These are phyloP conservation scores for Scrobipalpa atriplicella DNA, from an alignment of 2,888 invertebrate genomes.

Conservation along the genomic window DNA sequence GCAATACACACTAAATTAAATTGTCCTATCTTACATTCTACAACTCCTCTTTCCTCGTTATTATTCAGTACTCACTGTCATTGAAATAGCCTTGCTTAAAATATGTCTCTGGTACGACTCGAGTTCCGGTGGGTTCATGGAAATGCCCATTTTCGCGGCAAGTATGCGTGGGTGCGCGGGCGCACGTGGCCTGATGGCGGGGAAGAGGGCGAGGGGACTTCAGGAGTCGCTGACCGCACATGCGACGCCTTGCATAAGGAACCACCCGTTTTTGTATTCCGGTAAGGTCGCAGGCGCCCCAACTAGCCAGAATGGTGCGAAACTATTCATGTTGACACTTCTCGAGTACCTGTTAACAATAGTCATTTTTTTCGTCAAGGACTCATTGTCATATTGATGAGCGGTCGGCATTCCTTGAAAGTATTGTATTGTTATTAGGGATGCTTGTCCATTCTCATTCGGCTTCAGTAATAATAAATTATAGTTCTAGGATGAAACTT, in stretches of 20 bases:
- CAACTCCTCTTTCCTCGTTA: not conserved
- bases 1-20: too few species aligned
- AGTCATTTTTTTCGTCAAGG: conserved; percentile 63
- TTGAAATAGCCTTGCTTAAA: conserved; percentile 15
- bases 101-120: conserved; percentile 30
- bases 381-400: conserved; percentile 62
- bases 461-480: not conserved
- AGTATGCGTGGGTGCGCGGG: conserved; percentile 51
- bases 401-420: conserved; percentile 53
- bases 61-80: not conserved
- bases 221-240: conserved; percentile 74
- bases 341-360: conserved; percentile 66
- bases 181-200: conserved; percentile 55
- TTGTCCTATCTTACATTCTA: too few species aligned
- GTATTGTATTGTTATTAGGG: conserved; percentile 45
- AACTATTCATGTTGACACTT: conserved; percentile 73
- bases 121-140: conserved; percentile 73
- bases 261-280: conserved; percentile 71
- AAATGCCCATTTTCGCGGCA: conserved; percentile 75
- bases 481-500: too few species aligned
- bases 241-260: conserved; percentile 71
- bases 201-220: conserved; percentile 40
- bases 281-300: conserved; percentile 66
- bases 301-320: conserved; percentile 71
- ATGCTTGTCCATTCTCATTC: conserved; percentile 20